Conservation (phyloP, 2,888 invertebrate species). For the Seladonia tumulorum region DNA sequence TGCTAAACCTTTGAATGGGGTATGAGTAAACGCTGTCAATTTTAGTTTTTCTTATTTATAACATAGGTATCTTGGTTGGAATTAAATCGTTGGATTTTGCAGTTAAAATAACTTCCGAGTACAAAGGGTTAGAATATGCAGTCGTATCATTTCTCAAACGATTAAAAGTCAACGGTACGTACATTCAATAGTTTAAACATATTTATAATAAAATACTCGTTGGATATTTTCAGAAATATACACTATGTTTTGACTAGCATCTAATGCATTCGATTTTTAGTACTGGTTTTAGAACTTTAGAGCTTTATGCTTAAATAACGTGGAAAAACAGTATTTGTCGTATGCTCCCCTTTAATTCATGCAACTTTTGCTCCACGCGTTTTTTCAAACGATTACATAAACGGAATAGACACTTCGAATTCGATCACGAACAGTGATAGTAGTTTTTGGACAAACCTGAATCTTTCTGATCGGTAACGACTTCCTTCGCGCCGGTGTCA, state of each 20-base stretch:
- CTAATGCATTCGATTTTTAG: background rate
- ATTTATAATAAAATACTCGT: background rate
- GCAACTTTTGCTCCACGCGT: background rate
- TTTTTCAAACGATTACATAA: background rate
- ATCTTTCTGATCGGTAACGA: slow-evolving; percentile 17
- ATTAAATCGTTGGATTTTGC: background rate
- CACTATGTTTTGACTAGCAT: background rate
- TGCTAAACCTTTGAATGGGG: background rate
- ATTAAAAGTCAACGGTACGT: background rate
- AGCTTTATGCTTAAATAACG: background rate
- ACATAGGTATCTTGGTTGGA: no score
- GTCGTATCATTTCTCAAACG: background rate
- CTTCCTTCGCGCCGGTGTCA: slow-evolving; percentile 8
- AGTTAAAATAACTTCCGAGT: background rate
- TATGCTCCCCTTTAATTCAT: background rate
- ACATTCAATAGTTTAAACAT: no score
- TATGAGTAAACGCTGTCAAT: background rate
- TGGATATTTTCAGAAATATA: background rate
- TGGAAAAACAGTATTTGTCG: background rate
- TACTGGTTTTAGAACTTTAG: background rate
- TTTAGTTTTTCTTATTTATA: background rate
- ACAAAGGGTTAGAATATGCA: no score
- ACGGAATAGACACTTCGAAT: background rate
- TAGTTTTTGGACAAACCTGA: slow-evolving; percentile 48
- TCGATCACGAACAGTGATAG: background rate